Evolutionary conservation across 1,140 invertebrate genomes (phyloP).

Genomic region (Ceratina japonica): DNA sequence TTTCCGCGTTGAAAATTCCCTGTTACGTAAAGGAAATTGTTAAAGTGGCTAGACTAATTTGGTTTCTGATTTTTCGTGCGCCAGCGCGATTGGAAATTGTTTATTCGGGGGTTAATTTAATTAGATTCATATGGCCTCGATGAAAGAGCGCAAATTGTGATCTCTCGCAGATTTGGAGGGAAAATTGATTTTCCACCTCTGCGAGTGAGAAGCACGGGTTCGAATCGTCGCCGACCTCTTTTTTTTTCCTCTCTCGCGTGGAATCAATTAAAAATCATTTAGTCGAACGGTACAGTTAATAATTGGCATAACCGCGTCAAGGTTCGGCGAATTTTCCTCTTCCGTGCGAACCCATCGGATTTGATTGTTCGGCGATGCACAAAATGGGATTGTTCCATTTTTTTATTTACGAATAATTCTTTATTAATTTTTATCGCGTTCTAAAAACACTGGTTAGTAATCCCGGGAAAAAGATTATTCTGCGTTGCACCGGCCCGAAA

Average conservation of each 20-base stretch:
- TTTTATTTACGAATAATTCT: no score
- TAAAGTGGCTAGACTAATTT: not conserved
- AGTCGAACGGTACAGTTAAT: not conserved
- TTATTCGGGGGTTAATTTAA: not conserved
- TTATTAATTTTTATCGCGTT: no score
- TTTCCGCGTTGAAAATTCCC: no score
- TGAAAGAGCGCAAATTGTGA: conserved; percentile 4
- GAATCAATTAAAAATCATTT: conserved; percentile 21
- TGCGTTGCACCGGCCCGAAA: no score
- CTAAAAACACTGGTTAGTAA: no score
- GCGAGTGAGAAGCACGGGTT: not conserved
- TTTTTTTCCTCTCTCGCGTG: not conserved
- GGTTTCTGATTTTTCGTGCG: no score
- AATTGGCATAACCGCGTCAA: not conserved
- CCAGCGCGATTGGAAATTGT: no score
- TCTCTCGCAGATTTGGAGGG: conserved; percentile 3
- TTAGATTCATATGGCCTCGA: conserved; percentile 3
- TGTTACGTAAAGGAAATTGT: not conserved
- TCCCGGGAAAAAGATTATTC: no score
- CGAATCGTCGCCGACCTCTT: not conserved
- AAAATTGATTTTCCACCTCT: not conserved
- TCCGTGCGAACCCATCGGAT: not conserved
- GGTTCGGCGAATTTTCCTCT: not conserved
- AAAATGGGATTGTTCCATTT: no score
- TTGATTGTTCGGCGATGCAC: no score